Evolutionary conservation across 2,888 invertebrate species (phyloP), one percentile per base, ranked within the genome.

Genomic region (Tenthredo scrophulariae): DNA sequence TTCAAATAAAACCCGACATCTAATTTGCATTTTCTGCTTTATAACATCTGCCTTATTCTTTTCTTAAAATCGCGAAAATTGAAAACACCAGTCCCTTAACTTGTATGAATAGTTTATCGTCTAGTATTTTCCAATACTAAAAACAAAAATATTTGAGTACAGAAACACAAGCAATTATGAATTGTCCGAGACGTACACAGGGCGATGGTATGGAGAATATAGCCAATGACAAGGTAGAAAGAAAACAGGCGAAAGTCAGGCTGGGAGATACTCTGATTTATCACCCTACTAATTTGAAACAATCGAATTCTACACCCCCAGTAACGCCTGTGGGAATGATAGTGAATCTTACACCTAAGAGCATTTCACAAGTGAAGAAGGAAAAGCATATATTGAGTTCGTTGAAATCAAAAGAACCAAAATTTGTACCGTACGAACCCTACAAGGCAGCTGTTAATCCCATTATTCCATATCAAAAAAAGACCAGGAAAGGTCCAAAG

Each of bases 381-480:
- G 94, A 94, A 79, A 94, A 89, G 65, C 90, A 89, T 80, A 89
- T 93, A 40, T 86, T 92, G 5, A 89, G 89, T 86, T 91, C 92
- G 80, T 93, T 95, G 15, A 96, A 96, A 90, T 93, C 93, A 0
- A 94, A 95, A 90, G 96, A 96, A 88, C 97, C 97, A 0, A 97
- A 97, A 91, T 98, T 98, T 93, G 95, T 98, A 54, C 98, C 98
- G 0, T 97, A 97, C 89, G 98, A 98, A 91, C 98, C 98, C 0
- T 98, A 98, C 91, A 96, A 97, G 90, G 97, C 96, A 22, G 97
- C 98, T 80, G 96, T 97, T 0, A 97, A 96, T 91, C 97, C 97
- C 9, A 97, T 98, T 86, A 94, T 96, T 29, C 95, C 96, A 0
- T 88, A 88, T 54, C 93, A 93, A 86, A 92, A 94, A 86, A 93